Conservation (phyloP, 2,113 vertebrate species). For the Turnix velox region DNA sequence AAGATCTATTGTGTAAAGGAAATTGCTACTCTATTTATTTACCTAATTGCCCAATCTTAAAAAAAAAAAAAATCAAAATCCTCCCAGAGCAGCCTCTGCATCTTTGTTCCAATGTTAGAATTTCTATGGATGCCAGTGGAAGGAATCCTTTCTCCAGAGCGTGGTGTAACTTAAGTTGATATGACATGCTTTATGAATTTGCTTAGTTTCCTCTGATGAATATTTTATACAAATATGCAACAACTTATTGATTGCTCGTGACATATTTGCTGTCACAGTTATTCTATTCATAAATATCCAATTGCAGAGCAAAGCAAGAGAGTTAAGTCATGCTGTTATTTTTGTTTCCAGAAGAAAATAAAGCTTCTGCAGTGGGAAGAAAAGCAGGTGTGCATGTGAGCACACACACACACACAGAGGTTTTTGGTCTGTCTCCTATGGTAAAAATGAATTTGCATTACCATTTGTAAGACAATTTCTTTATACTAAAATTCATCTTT, state of each 20-base stretch:
- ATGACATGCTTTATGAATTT: background rate
- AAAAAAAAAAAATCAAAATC: background rate
- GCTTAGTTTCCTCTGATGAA: background rate
- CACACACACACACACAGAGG: too few relatives aligned
- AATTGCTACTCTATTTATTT: background rate
- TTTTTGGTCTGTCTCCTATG: background rate
- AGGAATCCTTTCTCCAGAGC: background rate
- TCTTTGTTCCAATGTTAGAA: background rate
- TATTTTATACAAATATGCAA: slow-evolving; percentile 35
- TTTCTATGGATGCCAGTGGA: background rate
- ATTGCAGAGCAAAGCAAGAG: background rate
- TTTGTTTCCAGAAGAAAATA: background rate
- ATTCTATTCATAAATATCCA: slow-evolving; percentile 10
- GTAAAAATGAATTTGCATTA: background rate
- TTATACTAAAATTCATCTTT: background rate
- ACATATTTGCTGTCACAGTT: slow-evolving; percentile 9
- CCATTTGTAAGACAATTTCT: background rate
- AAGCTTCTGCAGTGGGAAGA: background rate
- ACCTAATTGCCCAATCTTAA: background rate
- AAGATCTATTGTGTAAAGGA: background rate
- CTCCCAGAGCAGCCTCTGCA: background rate
- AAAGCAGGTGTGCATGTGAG: accelerated
- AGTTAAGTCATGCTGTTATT: background rate
- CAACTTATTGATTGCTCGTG: slow-evolving; percentile 11
- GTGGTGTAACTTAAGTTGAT: background rate